Evolutionary conservation across 1,140 invertebrate species (phyloP).

Genomic region (Stegodyphus mimosarum): DNA sequence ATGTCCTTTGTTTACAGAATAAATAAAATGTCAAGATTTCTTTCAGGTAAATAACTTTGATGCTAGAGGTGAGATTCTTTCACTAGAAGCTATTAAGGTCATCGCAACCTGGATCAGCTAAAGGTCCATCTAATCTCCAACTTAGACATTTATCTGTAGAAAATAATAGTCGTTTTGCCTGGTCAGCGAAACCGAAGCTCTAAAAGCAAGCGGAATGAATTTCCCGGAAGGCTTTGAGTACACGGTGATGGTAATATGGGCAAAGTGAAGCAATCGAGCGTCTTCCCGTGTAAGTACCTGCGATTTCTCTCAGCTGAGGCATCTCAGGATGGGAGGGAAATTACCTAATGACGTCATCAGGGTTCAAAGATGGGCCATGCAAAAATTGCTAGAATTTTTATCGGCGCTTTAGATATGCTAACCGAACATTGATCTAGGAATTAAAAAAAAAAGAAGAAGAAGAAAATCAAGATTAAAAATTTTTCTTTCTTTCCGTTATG

Average conservation of each 20-base stretch:
- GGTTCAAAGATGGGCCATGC: conserved; percentile 11
- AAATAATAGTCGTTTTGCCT: conserved; percentile 30
- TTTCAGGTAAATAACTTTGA: conserved; percentile 20
- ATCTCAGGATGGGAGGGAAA: conserved; percentile 20
- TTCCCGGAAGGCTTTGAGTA: conserved; percentile 12
- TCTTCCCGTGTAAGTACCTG: conserved; percentile 5
- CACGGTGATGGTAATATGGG: conserved; percentile 30
- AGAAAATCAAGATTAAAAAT: too few species aligned
- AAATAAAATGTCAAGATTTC: background rate
- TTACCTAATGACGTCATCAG: conserved; percentile 44
- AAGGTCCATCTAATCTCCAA: conserved; percentile 21
- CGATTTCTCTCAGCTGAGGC: conserved; percentile 30
- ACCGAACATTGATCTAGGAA: background rate
- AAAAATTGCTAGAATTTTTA: conserved; percentile 26
- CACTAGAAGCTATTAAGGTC: conserved; percentile 23
- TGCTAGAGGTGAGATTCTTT: background rate
- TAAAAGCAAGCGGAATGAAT: conserved; percentile 34
- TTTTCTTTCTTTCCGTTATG: too few species aligned
- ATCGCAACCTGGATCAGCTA: conserved; percentile 30
- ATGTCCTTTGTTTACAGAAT: too few species aligned
- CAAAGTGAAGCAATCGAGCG: conserved; percentile 40
- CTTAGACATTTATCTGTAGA: conserved; percentile 5
- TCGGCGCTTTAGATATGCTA: background rate
- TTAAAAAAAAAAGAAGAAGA: too few species aligned
- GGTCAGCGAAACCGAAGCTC: conserved; percentile 38